Evolutionary conservation across 2,113 vertebrate genomes (phyloP).

Genomic region (Pelmatolapia mariae): DNA sequence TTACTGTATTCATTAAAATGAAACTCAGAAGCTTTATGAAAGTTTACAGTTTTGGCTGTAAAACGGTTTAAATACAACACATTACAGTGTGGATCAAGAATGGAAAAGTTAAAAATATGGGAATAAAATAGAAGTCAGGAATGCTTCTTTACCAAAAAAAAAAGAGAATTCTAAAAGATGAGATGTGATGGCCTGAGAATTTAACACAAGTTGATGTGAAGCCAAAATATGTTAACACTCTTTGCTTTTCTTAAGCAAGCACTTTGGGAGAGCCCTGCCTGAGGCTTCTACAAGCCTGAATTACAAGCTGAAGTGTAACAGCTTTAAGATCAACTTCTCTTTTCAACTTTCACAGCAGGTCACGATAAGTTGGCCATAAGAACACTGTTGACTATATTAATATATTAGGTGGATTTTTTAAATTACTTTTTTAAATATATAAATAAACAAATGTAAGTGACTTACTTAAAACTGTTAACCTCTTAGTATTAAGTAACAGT

Average conservation of each 20-base stretch:
- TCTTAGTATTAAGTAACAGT: neutral
- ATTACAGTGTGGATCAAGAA: neutral
- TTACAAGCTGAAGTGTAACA: neutral
- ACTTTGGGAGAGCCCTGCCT: slow-evolving; percentile 11
- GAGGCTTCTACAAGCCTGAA: neutral
- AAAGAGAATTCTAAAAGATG: neutral
- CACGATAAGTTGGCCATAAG: neutral
- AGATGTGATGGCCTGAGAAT: neutral
- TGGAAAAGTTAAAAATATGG: neutral
- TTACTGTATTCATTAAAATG: neutral
- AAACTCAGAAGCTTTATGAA: slow-evolving; percentile 1
- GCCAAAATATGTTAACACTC: neutral
- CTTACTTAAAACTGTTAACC: neutral
- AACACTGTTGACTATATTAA: neutral
- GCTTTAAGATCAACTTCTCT: neutral
- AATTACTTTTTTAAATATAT: neutral
- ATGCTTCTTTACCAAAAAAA: neutral
- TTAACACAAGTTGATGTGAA: neutral
- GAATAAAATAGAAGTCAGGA: neutral
- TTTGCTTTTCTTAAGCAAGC: slow-evolving; percentile 9
- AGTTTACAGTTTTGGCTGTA: neutral
- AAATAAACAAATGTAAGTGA: neutral
- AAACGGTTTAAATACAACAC: neutral
- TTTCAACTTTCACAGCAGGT: neutral
- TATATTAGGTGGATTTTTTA: neutral